Percentiles rank a stretch among this genome's conserved stretches.
Evolutionary conservation across 2,888 invertebrate species (phyloP).

Genomic region (Ophonus ardosiacus): DNA sequence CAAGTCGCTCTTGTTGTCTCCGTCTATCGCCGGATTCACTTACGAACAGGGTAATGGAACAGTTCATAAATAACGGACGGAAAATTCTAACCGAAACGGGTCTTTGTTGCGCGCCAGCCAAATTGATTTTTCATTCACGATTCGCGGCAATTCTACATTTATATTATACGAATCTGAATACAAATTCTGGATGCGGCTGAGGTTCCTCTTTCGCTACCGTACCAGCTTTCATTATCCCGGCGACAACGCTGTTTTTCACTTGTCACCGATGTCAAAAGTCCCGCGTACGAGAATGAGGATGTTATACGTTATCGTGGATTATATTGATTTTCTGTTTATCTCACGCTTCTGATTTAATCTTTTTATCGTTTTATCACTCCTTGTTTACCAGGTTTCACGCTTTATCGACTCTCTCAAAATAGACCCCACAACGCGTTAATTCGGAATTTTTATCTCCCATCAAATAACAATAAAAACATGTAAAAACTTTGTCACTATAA

Average conservation of each 20-base stretch:
- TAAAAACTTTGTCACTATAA: not conserved
- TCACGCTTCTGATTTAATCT: constrained; percentile 19
- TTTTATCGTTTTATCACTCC: constrained; percentile 41
- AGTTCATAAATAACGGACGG: constrained; percentile 63
- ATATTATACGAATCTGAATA: constrained; percentile 54
- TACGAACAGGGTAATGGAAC: constrained; percentile 63
- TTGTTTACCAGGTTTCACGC: constrained; percentile 27
- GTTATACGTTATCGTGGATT: constrained; percentile 46
- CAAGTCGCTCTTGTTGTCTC: constrained; percentile 36
- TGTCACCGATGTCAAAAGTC: constrained; percentile 19
- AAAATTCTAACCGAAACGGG: constrained; percentile 57
- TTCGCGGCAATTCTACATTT: constrained; percentile 49
- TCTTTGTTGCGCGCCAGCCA: constrained; percentile 50
- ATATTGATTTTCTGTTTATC: constrained; percentile 53
- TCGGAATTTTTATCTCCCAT: not conserved
- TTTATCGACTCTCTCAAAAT: not conserved
- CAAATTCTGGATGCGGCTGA: constrained; percentile 31
- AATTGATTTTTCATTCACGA: constrained; percentile 60
- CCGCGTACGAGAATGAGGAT: constrained; percentile 27
- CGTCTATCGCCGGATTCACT: constrained; percentile 62
- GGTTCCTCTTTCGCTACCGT: not conserved
- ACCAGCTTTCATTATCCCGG: constrained; percentile 29
- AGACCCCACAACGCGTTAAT: not conserved
- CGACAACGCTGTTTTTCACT: constrained; percentile 34
- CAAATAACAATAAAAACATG: not conserved